phyloP scores from a whole-genome alignment of 2,888 invertebrate species.

The Spilosoma lubricipeda region DNA sequence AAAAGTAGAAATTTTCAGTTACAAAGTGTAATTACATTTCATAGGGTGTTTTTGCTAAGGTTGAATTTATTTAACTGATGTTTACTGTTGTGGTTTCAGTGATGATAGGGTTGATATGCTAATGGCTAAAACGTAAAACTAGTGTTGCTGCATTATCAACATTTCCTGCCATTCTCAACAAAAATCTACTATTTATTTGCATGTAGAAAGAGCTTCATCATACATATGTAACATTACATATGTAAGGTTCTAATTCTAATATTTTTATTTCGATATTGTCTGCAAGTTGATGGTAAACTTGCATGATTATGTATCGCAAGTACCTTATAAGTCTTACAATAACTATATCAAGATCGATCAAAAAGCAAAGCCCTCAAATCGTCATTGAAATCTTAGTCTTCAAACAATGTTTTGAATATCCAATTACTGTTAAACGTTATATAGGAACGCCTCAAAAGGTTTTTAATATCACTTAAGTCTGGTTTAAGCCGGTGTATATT shows the following conservation, averaged over 20 bases:
- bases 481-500: neutral
- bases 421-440: neutral
- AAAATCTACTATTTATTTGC: no score
- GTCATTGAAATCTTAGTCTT: neutral
- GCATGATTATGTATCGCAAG: neutral
- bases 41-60: neutral
- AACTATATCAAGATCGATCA: neutral
- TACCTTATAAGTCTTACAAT: neutral
- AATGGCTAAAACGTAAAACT: no score
- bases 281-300: neutral
- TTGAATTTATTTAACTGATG: neutral
- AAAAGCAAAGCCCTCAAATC: neutral
- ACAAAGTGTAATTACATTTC: neutral
- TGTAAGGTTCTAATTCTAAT: no score
- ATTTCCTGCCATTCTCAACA: no score
- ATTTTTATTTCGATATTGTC: neutral
- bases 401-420: neutral
- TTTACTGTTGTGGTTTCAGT: no score
- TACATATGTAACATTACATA: no score
- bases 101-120: no score
- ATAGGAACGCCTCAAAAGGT: neutral
- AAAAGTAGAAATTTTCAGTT: neutral
- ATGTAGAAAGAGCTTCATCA: no score
- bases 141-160: no score
- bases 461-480: neutral